A percentile compares a stretch with the other conserved stretches of the same genome.
Conservation (phyloP, 2,113 vertebrate genomes). For the Delphinus delphis region DNA sequence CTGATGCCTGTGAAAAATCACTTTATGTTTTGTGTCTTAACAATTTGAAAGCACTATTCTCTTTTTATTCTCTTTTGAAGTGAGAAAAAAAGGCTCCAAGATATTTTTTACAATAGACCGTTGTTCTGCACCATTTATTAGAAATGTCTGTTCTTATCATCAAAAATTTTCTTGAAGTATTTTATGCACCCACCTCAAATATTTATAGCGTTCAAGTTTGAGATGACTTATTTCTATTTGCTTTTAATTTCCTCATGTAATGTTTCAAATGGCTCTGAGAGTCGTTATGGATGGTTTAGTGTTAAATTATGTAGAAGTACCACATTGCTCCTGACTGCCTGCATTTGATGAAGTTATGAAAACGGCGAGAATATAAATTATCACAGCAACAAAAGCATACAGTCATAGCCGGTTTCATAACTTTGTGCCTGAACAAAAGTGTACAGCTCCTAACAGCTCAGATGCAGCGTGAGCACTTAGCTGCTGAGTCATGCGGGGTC, state of each 20-base stretch:
- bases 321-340: slow-evolving; percentile 69
- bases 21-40: background rate
- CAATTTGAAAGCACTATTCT: background rate
- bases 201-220: background rate
- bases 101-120: background rate
- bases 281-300: slow-evolving; percentile 44
- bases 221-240: slow-evolving; percentile 31
- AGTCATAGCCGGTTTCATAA: slow-evolving; percentile 60
- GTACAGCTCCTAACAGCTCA: background rate
- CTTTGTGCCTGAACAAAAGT: slow-evolving; percentile 5
- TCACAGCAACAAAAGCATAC: slow-evolving; percentile 72
- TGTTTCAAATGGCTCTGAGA: slow-evolving; percentile 59
- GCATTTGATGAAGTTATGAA: slow-evolving; percentile 80
- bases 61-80: background rate
- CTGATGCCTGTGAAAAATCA: background rate
- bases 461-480: background rate
- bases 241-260: slow-evolving; percentile 78
- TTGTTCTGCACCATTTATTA: slow-evolving; percentile 48
- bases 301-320: slow-evolving; percentile 70
- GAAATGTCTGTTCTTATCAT: slow-evolving; percentile 27
- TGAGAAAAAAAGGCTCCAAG: background rate
- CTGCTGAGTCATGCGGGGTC: background rate
- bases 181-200: background rate
- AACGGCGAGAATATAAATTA: slow-evolving; percentile 75
- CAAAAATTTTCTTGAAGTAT: background rate